These are phyloP conservation scores for Dasypus novemcinctus DNA, from an alignment of 2,113 vertebrate genomes.

Conservation along the genomic window DNA sequence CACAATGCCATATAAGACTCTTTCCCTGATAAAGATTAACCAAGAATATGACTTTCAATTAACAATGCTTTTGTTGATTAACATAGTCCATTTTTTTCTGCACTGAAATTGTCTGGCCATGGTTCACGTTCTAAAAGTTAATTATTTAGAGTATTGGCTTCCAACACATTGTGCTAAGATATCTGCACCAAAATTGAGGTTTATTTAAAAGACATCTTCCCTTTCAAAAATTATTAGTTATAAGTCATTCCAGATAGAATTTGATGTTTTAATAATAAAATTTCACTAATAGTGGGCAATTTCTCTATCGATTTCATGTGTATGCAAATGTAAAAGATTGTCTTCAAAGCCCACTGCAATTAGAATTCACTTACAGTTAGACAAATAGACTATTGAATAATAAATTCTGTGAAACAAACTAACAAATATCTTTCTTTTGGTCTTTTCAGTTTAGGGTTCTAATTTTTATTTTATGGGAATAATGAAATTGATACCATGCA, in stretches of 20 bases:
- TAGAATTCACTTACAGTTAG: background rate
- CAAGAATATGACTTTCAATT: background rate
- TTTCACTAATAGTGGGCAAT: background rate
- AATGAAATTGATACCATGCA: too few relatives aligned
- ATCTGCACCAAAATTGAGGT: background rate
- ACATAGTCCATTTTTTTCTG: background rate
- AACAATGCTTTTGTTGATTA: background rate
- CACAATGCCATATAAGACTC: background rate
- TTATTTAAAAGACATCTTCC: background rate
- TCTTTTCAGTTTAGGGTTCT: background rate
- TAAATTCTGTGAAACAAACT: background rate
- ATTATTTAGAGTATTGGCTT: background rate
- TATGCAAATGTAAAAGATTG: background rate
- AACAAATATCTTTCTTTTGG: background rate
- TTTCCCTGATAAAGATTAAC: background rate
- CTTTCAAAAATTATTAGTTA: background rate
- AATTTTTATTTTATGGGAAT: background rate
- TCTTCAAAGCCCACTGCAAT: background rate
- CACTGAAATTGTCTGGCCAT: background rate
- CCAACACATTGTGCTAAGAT: background rate
- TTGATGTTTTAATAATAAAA: background rate
- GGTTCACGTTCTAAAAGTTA: background rate
- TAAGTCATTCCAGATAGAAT: background rate
- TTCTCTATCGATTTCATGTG: background rate
- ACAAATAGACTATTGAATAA: background rate